These are phyloP conservation scores for Odiellus spinosus DNA, from an alignment of 2,888 invertebrate species.

Conservation along the genomic window DNA sequence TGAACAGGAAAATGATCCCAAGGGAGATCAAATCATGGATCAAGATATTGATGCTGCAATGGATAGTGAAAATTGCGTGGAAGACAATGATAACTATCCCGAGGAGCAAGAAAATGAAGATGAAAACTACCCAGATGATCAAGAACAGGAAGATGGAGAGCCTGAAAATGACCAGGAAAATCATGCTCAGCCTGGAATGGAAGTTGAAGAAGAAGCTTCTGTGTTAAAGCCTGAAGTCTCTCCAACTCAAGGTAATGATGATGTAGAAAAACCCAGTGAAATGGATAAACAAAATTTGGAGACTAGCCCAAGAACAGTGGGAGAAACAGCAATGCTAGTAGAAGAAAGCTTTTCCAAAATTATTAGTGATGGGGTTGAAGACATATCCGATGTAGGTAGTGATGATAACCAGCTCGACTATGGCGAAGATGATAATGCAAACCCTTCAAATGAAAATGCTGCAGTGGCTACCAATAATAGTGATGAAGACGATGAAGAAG, in stretches of 20 bases:
- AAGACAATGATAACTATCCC: too few relatives aligned
- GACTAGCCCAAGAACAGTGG: too few relatives aligned
- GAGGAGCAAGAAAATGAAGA: conserved; percentile 1
- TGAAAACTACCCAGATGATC: neutral
- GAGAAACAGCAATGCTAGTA: neutral
- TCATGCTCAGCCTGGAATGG: too few relatives aligned
- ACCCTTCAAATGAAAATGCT: neutral
- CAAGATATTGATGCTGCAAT: neutral
- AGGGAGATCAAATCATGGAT: neutral
- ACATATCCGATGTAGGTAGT: conserved; percentile 13
- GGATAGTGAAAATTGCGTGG: conserved; percentile 3
- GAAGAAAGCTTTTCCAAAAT: neutral
- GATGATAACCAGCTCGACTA: conserved; percentile 6
- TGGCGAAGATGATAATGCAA: conserved; percentile 5
- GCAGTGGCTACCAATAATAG: too few relatives aligned
- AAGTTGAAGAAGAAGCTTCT: too few relatives aligned
- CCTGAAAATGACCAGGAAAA: conserved; percentile 9
- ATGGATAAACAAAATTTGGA: too few relatives aligned
- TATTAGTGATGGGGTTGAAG: conserved; percentile 10
- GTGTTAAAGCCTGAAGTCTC: too few relatives aligned
- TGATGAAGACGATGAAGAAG: conserved; percentile 19
- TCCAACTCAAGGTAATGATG: too few relatives aligned
- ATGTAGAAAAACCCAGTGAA: too few relatives aligned
- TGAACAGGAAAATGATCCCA: neutral
- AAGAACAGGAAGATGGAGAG: conserved; percentile 17